These are phyloP conservation scores for Troides oblongomaculatus DNA, from an alignment of 2,888 invertebrate species.

Conservation along the genomic window DNA sequence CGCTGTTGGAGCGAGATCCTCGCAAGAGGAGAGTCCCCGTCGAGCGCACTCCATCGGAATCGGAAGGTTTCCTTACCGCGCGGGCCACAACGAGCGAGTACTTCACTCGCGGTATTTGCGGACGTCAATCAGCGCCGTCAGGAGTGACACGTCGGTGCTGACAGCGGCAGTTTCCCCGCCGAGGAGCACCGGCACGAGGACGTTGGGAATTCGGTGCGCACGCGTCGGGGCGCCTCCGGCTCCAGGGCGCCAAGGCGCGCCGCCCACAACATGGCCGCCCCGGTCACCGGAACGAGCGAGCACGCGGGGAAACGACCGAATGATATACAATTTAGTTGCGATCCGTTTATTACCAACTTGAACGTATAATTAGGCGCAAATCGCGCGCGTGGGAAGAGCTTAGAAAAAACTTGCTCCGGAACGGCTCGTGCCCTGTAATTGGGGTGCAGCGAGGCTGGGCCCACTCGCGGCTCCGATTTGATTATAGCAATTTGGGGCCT, in stretches of 20 bases:
- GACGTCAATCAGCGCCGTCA: constrained; percentile 78
- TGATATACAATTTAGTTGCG: constrained; percentile 79
- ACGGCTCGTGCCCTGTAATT: constrained; percentile 75
- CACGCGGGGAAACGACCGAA: constrained; percentile 63
- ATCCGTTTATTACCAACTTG: constrained; percentile 74
- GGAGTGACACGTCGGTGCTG: constrained; percentile 43
- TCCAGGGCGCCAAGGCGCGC: constrained; percentile 60
- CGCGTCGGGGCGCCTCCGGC: constrained; percentile 74
- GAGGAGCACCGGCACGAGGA: constrained; percentile 51
- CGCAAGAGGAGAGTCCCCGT: constrained; percentile 44
- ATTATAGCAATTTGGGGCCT: constrained; percentile 46
- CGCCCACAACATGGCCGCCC: constrained; percentile 79
- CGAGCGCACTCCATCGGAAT: constrained; percentile 58
- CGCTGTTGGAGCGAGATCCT: constrained; percentile 35
- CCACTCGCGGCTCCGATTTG: constrained; percentile 66
- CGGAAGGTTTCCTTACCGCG: constrained; percentile 60
- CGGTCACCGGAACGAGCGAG: constrained; percentile 73
- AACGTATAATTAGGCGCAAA: constrained; percentile 75
- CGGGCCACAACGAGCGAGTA: constrained; percentile 64
- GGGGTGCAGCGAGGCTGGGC: constrained; percentile 45
- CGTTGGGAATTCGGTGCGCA: constrained; percentile 76
- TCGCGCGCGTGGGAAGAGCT: constrained; percentile 77
- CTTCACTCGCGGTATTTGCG: constrained; percentile 73
- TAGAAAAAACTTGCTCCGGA: constrained; percentile 69
- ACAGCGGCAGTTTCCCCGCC: too few relatives aligned